Percentiles rank a stretch among this genome's conserved stretches.
These are phyloP conservation scores for Diacarnus erythraeanus DNA, from an alignment of 37 sponge, comb jelly and placozoan species.

Conservation along the genomic window DNA sequence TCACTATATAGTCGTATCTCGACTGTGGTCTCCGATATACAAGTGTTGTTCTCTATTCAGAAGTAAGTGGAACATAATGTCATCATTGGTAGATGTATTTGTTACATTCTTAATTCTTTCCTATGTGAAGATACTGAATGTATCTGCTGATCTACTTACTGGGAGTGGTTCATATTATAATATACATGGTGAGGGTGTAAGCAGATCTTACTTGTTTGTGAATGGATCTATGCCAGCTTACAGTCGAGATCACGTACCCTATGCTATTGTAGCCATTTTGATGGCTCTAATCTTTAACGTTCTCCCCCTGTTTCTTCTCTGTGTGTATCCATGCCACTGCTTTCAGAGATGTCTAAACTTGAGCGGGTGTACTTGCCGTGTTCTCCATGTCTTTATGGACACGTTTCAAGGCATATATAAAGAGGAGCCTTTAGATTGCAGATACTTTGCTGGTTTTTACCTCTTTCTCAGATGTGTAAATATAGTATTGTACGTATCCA, in stretches of 20 bases:
- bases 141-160: background rate
- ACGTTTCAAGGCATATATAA: constrained; percentile 15
- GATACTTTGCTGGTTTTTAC: constrained; percentile 14
- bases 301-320: constrained; percentile 7
- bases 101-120: constrained; percentile 10
- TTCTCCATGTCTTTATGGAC: constrained; percentile 15
- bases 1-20: background rate
- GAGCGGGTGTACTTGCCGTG: background rate
- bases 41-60: background rate
- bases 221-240: background rate
- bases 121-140: constrained; percentile 8
- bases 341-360: constrained; percentile 2
- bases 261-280: constrained; percentile 16
- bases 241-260: constrained; percentile 9
- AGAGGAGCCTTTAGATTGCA: background rate
- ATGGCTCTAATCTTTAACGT: background rate
- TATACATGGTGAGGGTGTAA: background rate
- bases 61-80: background rate
- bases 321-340: constrained; percentile 17
- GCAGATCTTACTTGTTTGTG: background rate
- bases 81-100: constrained; percentile 2
- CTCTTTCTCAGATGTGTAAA: background rate
- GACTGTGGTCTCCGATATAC: background rate
- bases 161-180: background rate
- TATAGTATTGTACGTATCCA: background rate